Evolutionary conservation across 1,140 invertebrate species (phyloP).

Genomic region (Bombyx mandarina): DNA sequence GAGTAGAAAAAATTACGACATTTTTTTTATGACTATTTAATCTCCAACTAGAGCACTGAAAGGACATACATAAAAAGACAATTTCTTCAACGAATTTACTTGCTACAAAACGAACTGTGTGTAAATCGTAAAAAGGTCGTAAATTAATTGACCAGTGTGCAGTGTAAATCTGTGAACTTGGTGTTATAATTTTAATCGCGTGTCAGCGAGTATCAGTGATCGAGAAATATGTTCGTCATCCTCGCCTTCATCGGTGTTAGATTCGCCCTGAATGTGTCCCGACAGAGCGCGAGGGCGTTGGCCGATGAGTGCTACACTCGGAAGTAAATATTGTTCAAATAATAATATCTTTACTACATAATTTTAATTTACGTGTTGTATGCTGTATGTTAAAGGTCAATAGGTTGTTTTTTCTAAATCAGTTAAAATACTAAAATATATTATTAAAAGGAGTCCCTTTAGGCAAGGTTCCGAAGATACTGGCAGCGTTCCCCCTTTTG

Average conservation of each 20-base stretch:
- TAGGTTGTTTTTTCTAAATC: not conserved
- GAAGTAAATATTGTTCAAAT: slow-evolving; percentile 44
- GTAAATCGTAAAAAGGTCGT: too few species aligned
- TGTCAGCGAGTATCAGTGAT: too few species aligned
- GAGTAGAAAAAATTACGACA: too few species aligned
- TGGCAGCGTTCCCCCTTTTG: too few species aligned
- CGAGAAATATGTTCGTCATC: slow-evolving; percentile 58
- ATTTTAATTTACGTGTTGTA: slow-evolving; percentile 24
- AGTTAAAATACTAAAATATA: not conserved
- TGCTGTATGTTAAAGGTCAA: not conserved
- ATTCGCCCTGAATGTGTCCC: slow-evolving; percentile 60
- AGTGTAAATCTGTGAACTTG: slow-evolving; percentile 14
- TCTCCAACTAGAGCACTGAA: too few species aligned
- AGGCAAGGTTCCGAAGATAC: too few species aligned
- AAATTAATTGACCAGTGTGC: too few species aligned
- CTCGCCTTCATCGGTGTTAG: slow-evolving; percentile 59
- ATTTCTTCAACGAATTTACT: too few species aligned
- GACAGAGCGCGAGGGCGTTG: slow-evolving; percentile 48
- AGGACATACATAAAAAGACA: too few species aligned
- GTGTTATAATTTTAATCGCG: slow-evolving; percentile 55
- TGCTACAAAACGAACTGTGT: too few species aligned
- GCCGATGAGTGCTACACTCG: slow-evolving; percentile 63
- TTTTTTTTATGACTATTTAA: too few species aligned
- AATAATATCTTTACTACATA: slow-evolving; percentile 1
- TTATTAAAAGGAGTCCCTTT: too few species aligned